Percentiles rank a stretch among this genome's conserved stretches.
phyloP scores from a whole-genome alignment of 2,113 vertebrate species.

The Baryphthengus martii region DNA sequence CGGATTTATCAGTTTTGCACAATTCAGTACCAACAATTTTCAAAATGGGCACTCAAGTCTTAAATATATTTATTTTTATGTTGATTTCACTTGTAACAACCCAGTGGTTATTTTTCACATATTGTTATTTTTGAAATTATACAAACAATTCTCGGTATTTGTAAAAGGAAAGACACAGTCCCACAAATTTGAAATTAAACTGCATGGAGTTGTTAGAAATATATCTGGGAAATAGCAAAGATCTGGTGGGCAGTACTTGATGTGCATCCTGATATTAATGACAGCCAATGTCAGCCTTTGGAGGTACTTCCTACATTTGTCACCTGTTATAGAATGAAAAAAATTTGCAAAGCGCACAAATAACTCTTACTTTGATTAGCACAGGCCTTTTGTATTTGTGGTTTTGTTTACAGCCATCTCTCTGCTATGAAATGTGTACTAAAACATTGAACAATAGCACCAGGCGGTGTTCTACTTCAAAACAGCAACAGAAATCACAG shows the following conservation, averaged over 20 bases:
- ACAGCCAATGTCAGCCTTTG: background rate
- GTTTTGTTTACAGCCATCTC: background rate
- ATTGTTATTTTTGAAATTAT: background rate
- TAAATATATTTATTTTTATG: background rate
- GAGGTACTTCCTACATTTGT: background rate
- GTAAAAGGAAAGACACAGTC: background rate
- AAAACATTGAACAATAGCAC: slow-evolving; percentile 8
- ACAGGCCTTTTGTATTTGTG: background rate
- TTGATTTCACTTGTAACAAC: background rate
- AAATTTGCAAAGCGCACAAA: background rate
- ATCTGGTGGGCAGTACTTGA: background rate
- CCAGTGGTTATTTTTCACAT: background rate
- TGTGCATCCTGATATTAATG: background rate
- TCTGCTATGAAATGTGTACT: background rate
- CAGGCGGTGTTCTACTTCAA: background rate
- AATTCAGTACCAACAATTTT: background rate
- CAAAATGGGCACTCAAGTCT: background rate
- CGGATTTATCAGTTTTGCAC: background rate
- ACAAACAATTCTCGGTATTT: background rate
- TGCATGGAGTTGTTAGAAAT: background rate
- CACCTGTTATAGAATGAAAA: background rate
- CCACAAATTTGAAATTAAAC: background rate
- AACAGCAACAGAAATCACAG: background rate
- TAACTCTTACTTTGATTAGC: background rate
- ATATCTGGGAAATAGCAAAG: background rate